Base-by-base conservation (phyloP, 2,113 vertebrate genomes). In the Halcyon senegalensis region DNA sequence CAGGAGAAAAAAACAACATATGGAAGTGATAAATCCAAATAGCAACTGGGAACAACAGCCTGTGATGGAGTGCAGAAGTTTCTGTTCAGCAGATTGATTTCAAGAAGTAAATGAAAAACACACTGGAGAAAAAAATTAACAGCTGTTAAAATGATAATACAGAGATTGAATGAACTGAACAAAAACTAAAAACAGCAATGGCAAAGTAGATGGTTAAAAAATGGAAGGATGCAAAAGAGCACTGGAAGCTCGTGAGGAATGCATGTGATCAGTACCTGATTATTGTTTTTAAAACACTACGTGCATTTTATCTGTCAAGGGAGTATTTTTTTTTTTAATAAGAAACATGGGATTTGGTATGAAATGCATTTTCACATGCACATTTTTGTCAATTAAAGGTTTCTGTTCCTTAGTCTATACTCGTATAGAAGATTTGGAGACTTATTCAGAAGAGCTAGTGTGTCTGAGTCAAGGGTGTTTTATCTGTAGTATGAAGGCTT, bases 1-100 rank as follows among this genome's bases (percentile, higher is more conserved):
- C 27, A 44, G 50, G 50, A 51, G 24, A 25, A 28, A 74, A 43
- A 82, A 31, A 21, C n/a, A 12, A 12, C 30, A 16, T 33, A 60
- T 80, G 82, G 43, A 73, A 77, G 55, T 14, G 59, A 73, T 87
- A 87, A 93, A 89, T 83, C 23, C 43, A 50, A 80, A 39, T 10
- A 66, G 23, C 46, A 37, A 1, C 30, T 53, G 41, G 55, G 67
- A 87, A 6, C 30, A 86, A 1, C 67, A 63, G 67, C 41, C 46
- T 46, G 27, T 43, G 46, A 5, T 70, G 50, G 33, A 48, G 46
- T 20, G 53, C 51, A 6, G 44, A 50, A 72, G 77, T 13, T 68
- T 86, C 55, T 59, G 17, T 75, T 78, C 25, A 24, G 13, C 5
- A 23, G 56, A 66, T 86, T 80, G 46, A 46, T 79, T 84, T 70